Evolutionary conservation across 2,888 invertebrate genomes (phyloP), one percentile per base, ranked within the genome.

Genomic region (Cosmopolites sordidus): DNA sequence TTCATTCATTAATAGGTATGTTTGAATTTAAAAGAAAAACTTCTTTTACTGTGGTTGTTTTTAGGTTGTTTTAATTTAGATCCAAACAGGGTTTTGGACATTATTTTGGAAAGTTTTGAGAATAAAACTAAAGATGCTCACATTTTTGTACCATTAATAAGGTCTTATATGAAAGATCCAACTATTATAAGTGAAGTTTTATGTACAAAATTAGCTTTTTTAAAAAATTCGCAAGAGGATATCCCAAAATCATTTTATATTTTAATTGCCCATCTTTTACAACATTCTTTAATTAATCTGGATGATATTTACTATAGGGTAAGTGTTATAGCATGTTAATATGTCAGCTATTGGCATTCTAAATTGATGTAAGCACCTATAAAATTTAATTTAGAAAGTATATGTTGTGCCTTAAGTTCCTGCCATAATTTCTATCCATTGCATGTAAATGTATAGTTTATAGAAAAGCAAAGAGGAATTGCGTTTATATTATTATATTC

Each of bases 1-100:
- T 96, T 48, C 92, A 93, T 72, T 93, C 95, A 1, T 78, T 97
- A 49, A 96, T 97, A 73, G 95, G 94, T 92, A 58, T 44, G 54
- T n/a, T n/a, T n/a, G n/a, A n/a, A n/a, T n/a, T n/a, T n/a, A n/a
- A n/a, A n/a, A n/a, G 22, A 3, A 22, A 22, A 5, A 22, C 8
- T 22, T 22, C 22, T 22, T 8, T 22, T 5, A 22, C 8, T 22
- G n/a, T n/a, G 22, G 8, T 22, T 16, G 43, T 43, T 78, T 78
- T 41, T 72, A 92, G 97, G 99, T 68, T 97, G 96, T 74, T 99
- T 99, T 73, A 98, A 98, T 77, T 82, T 99, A 71, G 99, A 99
- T 76, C 99, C 99, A 2, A 99, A 99, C 74, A 81, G 98, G 68
- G 96, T 97, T 11, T 77, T 98, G 60, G 99, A 99, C 71, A 86